phyloP scores from a whole-genome alignment of 2,888 invertebrate species.

The Bugulina stolonifera region DNA sequence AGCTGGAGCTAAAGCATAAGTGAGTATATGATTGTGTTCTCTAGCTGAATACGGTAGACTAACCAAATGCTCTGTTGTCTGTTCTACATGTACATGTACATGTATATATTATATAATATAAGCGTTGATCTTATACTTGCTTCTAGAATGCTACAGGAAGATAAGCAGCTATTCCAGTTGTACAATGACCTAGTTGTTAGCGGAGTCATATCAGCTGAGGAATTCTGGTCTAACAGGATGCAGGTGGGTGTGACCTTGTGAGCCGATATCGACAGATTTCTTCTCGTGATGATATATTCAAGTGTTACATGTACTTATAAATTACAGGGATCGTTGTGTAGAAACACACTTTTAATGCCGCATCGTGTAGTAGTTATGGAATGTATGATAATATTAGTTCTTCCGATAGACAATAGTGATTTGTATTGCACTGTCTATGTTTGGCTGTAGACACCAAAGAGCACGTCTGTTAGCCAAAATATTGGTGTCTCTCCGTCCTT shows the following conservation, averaged over 20 bases:
- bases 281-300: neutral
- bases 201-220: conserved; percentile 89
- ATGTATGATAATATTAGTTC: no score
- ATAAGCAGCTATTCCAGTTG: conserved; percentile 82
- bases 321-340: no score
- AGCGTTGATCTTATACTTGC: conserved; percentile 27
- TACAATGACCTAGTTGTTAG: conserved; percentile 96
- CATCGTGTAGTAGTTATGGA: no score
- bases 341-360: no score
- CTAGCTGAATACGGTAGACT: no score
- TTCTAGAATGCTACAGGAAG: conserved; percentile 75
- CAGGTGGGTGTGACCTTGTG: conserved; percentile 34
- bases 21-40: no score
- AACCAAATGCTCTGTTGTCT: no score
- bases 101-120: no score
- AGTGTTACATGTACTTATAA: neutral
- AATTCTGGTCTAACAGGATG: conserved; percentile 75
- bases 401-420: no score
- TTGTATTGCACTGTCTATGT: no score
- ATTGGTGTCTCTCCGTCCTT: conserved; percentile 29
- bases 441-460: neutral
- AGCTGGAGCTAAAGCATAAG: conserved; percentile 77
- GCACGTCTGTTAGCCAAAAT: conserved; percentile 3
- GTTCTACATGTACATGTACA: conserved; percentile 12
- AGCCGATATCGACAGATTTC: neutral